A percentile compares a stretch with the other conserved stretches of the same genome.
Conservation (phyloP, 2,888 invertebrate genomes). For the Amblyteles armatorius region DNA sequence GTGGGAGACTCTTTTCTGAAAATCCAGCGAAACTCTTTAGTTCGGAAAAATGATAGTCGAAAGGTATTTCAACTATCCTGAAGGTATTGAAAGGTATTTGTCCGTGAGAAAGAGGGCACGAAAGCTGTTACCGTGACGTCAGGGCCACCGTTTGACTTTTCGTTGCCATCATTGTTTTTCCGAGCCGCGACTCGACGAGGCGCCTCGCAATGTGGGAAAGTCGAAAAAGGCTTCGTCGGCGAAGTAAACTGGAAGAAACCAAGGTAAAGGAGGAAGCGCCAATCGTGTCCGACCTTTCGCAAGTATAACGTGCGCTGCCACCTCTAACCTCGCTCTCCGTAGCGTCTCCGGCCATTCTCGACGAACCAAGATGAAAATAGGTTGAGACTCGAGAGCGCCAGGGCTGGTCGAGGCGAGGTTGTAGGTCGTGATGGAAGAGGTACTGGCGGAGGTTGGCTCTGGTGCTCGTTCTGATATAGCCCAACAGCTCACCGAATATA, state of each 20-base stretch:
- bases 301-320: slow-evolving; percentile 9
- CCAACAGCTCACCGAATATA: slow-evolving; percentile 35
- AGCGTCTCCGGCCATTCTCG: slow-evolving; percentile 26
- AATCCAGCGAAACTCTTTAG: slow-evolving; percentile 1
- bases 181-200: not conserved
- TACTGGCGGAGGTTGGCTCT: slow-evolving; percentile 37
- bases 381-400: slow-evolving; percentile 65
- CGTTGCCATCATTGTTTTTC: not conserved
- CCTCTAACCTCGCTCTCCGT: slow-evolving; percentile 14
- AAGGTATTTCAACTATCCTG: not conserved
- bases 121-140: not conserved
- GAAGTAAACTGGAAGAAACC: slow-evolving; percentile 27
- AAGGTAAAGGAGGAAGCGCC: slow-evolving; percentile 21
- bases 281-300: slow-evolving; percentile 29
- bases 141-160: not conserved
- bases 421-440: slow-evolving; percentile 63
- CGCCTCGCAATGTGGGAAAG: slow-evolving; percentile 2
- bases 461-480: slow-evolving; percentile 46
- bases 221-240: not conserved
- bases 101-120: not conserved
- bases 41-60: slow-evolving; percentile 6
- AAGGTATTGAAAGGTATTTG: not conserved
- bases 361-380: slow-evolving; percentile 70
- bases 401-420: slow-evolving; percentile 60
- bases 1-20: slow-evolving; percentile 12